These are phyloP conservation scores for Seira musarum DNA, from an alignment of 2,888 invertebrate species.

Conservation along the genomic window DNA sequence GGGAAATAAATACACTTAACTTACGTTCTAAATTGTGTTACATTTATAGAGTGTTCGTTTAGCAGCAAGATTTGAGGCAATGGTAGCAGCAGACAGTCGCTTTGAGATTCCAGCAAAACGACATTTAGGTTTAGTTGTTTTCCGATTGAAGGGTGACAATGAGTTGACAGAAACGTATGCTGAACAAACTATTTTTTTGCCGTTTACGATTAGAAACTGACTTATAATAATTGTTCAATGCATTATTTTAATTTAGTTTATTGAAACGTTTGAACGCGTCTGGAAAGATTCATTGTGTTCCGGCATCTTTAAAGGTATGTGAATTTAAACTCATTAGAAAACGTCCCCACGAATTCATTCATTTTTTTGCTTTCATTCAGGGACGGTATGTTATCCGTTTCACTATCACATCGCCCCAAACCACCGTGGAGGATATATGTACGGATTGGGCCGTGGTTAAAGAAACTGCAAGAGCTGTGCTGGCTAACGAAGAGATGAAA, in stretches of 20 bases:
- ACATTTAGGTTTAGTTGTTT: neutral
- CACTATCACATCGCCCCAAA: slow-evolving; percentile 92
- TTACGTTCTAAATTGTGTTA: too few species aligned
- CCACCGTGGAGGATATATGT: slow-evolving; percentile 75
- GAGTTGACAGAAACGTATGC: neutral
- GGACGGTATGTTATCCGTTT: slow-evolving; percentile 76
- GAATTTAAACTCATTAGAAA: neutral
- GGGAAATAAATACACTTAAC: too few species aligned
- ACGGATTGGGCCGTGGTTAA: slow-evolving; percentile 81
- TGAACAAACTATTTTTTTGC: slow-evolving; percentile 1
- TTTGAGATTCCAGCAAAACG: slow-evolving; percentile 80
- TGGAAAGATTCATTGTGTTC: slow-evolving; percentile 90
- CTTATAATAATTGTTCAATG: slow-evolving; percentile 89
- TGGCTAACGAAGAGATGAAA: slow-evolving; percentile 76
- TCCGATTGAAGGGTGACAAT: too few species aligned
- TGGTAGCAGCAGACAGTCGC: slow-evolving; percentile 85
- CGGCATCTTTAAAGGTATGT: slow-evolving; percentile 79
- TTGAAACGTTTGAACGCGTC: slow-evolving; percentile 90
- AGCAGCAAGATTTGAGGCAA: slow-evolving; percentile 90
- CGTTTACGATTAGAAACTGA: slow-evolving; percentile 73
- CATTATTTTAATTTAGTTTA: slow-evolving; percentile 82
- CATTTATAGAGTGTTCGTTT: too few species aligned
- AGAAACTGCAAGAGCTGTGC: slow-evolving; percentile 80
- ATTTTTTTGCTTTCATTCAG: slow-evolving; percentile 31
- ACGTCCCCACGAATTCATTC: neutral